Percentiles rank a stretch among this genome's conserved stretches.
phyloP scores from a whole-genome alignment of 2,888 invertebrate species.

The Bellardia bayeri region DNA sequence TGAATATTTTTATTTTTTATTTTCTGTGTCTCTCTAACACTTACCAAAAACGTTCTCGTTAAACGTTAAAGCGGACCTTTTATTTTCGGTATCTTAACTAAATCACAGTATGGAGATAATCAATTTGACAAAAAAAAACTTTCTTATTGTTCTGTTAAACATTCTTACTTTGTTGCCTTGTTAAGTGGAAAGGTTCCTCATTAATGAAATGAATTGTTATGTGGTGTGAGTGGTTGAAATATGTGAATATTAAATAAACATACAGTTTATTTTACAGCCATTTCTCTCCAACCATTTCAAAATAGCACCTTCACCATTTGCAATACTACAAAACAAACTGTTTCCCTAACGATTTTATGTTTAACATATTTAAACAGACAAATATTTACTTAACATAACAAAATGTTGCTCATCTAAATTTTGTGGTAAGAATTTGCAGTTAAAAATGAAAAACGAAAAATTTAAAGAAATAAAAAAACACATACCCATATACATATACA shows the following conservation, averaged over 20 bases:
- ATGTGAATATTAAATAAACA: conserved; percentile 40
- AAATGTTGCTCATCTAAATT: conserved; percentile 62
- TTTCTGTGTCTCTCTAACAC: too few relatives aligned
- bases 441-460: conserved; percentile 7
- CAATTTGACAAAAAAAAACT: background rate
- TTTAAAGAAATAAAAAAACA: background rate
- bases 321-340: conserved; percentile 8
- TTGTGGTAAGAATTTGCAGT: conserved; percentile 53
- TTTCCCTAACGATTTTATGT: conserved; percentile 22
- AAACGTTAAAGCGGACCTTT: too few relatives aligned
- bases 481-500: background rate
- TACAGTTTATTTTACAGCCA: conserved; percentile 35
- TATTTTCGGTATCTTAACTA: too few relatives aligned
- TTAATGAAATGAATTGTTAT: conserved; percentile 17
- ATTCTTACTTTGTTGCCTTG: background rate
- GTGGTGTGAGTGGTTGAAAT: background rate
- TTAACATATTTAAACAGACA: conserved; percentile 59
- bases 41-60: too few relatives aligned
- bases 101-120: too few relatives aligned
- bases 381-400: conserved; percentile 58
- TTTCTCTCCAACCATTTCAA: conserved; percentile 19
- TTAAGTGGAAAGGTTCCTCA: background rate
- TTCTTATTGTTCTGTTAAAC: background rate
- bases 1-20: too few relatives aligned
- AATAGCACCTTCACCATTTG: conserved; percentile 16